Conservation (phyloP, 2,113 vertebrate genomes). For the Vireo altiloquus region DNA sequence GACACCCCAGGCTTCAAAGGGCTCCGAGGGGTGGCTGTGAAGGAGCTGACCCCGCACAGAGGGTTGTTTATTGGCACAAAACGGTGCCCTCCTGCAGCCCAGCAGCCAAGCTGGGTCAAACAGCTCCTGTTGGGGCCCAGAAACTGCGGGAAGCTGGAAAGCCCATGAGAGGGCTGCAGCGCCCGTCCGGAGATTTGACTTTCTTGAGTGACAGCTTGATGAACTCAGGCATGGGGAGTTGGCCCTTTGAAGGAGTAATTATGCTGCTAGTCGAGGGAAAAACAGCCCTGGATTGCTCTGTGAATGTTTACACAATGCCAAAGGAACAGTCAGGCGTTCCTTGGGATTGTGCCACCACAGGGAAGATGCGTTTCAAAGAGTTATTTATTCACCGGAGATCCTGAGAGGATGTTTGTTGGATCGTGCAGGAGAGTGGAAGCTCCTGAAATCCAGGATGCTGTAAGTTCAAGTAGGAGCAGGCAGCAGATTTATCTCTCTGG, state of each 20-base stretch:
- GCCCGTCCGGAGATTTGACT: not conserved
- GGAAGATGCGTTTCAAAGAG: not conserved
- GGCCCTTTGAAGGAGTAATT: slow-evolving; percentile 52
- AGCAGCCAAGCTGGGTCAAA: not conserved
- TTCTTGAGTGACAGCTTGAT: slow-evolving; percentile 35
- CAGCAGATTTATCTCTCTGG: slow-evolving; percentile 9
- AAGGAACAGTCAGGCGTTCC: not conserved
- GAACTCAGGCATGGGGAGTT: not conserved
- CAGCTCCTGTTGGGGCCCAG: not conserved
- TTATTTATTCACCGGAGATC: slow-evolving; percentile 28
- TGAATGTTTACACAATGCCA: not conserved
- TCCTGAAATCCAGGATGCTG: slow-evolving; percentile 1
- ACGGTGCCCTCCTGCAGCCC: not conserved
- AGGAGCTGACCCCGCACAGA: slow-evolving; percentile 14
- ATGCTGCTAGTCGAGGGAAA: not conserved
- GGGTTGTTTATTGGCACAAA: not conserved
- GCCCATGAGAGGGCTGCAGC: not conserved
- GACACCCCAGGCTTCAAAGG: not conserved
- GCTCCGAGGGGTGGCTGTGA: not conserved
- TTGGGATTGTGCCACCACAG: not conserved
- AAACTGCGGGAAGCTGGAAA: not conserved
- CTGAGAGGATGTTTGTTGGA: slow-evolving; percentile 24
- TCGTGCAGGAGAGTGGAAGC: not conserved
- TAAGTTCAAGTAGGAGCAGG: not conserved
- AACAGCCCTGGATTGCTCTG: not conserved